phyloP scores from a whole-genome alignment of 2,888 invertebrate species.

The Scaptomyza reducta region DNA sequence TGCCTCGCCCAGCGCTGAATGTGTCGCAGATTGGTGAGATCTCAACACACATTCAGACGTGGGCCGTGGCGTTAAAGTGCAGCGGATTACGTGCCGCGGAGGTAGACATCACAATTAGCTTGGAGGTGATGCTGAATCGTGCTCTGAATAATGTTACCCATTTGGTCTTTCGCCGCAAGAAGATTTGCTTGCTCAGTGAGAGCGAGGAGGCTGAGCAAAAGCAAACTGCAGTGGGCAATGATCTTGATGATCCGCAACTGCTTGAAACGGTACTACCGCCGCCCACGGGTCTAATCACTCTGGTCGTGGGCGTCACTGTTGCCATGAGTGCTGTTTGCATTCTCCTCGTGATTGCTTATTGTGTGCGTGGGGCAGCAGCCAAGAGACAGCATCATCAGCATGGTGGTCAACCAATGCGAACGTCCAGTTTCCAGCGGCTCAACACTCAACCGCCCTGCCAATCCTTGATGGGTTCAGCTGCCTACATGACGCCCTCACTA shows the following conservation, averaged over 20 bases:
- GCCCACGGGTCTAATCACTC: slow-evolving; percentile 82
- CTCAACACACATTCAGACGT: slow-evolving; percentile 91
- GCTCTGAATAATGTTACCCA: slow-evolving; percentile 88
- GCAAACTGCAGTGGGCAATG: slow-evolving; percentile 27
- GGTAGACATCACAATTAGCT: slow-evolving; percentile 91
- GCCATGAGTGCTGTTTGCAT: slow-evolving; percentile 82
- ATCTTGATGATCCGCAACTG: slow-evolving; percentile 81
- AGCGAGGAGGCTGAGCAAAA: slow-evolving; percentile 61
- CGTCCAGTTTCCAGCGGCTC: slow-evolving; percentile 84
- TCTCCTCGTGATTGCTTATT: slow-evolving; percentile 82
- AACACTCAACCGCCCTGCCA: slow-evolving; percentile 82
- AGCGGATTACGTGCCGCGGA: slow-evolving; percentile 92
- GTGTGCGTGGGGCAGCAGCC: slow-evolving; percentile 82
- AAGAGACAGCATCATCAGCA: slow-evolving; percentile 82
- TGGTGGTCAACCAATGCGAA: slow-evolving; percentile 83
- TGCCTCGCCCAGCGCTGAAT: slow-evolving; percentile 91
- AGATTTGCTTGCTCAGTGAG: slow-evolving; percentile 89
- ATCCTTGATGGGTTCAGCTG: slow-evolving; percentile 67
- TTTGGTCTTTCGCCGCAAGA: slow-evolving; percentile 91
- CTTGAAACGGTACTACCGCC: slow-evolving; percentile 82
- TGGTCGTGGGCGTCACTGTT: slow-evolving; percentile 82
- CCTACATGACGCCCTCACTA: slow-evolving; percentile 82
- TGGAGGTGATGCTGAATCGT: slow-evolving; percentile 91
- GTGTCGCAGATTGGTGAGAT: slow-evolving; percentile 93
- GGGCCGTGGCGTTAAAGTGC: slow-evolving; percentile 92